A percentile compares a stretch with the other conserved stretches of the same genome.
Conservation (phyloP, 2,113 vertebrate species). For the Hippolais icterina region DNA sequence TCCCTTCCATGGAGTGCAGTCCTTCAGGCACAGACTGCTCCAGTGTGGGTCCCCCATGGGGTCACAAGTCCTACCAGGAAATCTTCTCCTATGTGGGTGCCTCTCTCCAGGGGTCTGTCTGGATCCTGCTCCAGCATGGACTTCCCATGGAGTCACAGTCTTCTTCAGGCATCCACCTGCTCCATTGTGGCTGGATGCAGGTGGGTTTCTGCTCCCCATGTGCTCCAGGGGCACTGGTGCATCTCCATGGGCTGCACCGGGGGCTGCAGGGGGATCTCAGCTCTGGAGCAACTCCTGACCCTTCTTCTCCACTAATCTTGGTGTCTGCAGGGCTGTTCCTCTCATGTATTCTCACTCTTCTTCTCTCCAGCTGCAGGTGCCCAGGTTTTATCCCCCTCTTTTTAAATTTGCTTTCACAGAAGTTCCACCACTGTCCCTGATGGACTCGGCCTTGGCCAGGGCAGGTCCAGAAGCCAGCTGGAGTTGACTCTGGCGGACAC, state of each 20-base stretch:
- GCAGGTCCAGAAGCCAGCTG: neutral
- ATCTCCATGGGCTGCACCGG: neutral
- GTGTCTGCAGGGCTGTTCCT: neutral
- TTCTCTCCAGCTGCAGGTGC: neutral
- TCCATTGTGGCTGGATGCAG: neutral
- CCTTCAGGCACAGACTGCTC: too few relatives aligned
- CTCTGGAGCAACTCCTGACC: neutral
- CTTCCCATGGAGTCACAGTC: neutral
- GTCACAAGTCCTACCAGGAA: neutral
- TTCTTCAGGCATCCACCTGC: too few relatives aligned
- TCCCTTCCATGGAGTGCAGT: neutral
- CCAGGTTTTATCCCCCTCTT: neutral
- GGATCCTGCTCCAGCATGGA: neutral
- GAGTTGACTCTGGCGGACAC: neutral
- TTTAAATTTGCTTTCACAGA: neutral
- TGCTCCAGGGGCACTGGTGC: neutral
- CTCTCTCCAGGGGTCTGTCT: neutral
- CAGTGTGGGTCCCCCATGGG: neutral
- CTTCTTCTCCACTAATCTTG: neutral
- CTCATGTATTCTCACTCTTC: neutral
- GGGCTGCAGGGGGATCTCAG: neutral
- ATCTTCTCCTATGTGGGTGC: neutral
- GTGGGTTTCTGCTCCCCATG: neutral
- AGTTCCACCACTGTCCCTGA: neutral
- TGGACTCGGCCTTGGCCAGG: neutral